phyloP scores from a whole-genome alignment of 2,797 vertebrate species.

The Epinephelus coioides region DNA sequence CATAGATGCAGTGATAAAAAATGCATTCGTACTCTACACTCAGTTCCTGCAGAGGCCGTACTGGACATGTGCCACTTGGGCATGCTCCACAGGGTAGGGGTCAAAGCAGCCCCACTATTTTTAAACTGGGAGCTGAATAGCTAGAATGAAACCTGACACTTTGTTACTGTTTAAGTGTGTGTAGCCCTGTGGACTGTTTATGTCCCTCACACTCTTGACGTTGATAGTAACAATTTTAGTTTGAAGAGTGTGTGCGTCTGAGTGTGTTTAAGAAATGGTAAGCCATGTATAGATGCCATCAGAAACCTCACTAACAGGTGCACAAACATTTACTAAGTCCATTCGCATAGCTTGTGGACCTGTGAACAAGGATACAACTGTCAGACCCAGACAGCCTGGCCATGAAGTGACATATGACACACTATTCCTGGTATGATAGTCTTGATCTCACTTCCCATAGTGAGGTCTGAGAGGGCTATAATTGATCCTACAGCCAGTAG shows the following conservation, averaged over 20 bases:
- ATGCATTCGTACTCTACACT: background rate
- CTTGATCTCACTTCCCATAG: conserved; percentile 21
- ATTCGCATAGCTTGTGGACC: conserved; percentile 14
- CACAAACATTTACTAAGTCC: conserved; percentile 30
- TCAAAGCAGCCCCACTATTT: conserved; percentile 78
- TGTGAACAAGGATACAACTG: conserved; percentile 30
- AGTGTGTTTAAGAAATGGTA: background rate
- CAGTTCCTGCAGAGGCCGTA: conserved; percentile 35
- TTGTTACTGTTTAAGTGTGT: conserved; percentile 64
- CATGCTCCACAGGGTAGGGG: conserved; percentile 71
- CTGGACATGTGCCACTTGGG: conserved; percentile 64
- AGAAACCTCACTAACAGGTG: conserved; percentile 45
- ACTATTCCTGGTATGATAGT: conserved; percentile 31
- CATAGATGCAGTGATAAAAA: background rate
- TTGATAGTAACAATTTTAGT: conserved; percentile 19
- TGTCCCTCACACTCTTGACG: background rate
- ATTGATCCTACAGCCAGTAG: conserved; percentile 5
- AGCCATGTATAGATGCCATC: conserved; percentile 7
- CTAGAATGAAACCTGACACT: conserved; percentile 80
- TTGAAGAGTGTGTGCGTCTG: background rate
- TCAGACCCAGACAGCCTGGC: conserved; percentile 17
- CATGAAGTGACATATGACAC: conserved; percentile 1
- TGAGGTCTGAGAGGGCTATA: background rate
- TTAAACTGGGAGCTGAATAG: conserved; percentile 69
- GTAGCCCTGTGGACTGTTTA: conserved; percentile 27